Base-by-base conservation (phyloP, 2,797 vertebrate species). In the Pteropus rufus region DNA sequence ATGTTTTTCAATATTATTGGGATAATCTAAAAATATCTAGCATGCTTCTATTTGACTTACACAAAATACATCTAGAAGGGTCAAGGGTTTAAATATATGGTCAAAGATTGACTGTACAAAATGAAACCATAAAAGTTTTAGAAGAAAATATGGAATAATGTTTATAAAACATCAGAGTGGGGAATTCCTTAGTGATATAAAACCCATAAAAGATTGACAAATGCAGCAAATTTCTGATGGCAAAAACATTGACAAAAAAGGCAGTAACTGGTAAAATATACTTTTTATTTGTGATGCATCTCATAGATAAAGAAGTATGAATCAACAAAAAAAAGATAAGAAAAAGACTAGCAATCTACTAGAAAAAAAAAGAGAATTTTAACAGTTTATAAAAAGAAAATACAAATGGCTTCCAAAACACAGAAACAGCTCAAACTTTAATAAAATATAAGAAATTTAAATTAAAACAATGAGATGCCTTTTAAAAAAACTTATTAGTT, bases 391-490 rank as follows among this genome's bases (percentile, higher is more conserved):
- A 2, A 72, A 91, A 91, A 83, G 69, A 62, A 94, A 87, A 88
- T 54, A 69, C 15, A 87, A 77, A 62, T 77, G 39, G 16, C 12
- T 91, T 64, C 70, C 94, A 44, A 93, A 92, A 19, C 19, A 62
- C 15, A 73, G 19, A 73, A 79, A 72, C 19, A 77, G 24, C 49
- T 86, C 44, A 56, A 85, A 0, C 16, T 92, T 82, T 34, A 89
- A 62, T 44, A 84, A 75, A 80, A 95, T 73, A 34, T 49, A 31
- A 75, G 41, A 95, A 84, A 86, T 73, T 39, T 31, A 83, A 96
- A 83, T 49, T 73, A 89, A 19, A 86, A 76, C 9, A 54, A 56
- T 54, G n/a, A 29, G 26, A 44, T 44, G 6, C 2, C 6, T 60
- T 56, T 54, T 16, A 26, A 79, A 34, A 73, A 77, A 11, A 75